Base-by-base conservation (phyloP, 2,797 vertebrate species). In the Otolemur crassicaudatus region DNA sequence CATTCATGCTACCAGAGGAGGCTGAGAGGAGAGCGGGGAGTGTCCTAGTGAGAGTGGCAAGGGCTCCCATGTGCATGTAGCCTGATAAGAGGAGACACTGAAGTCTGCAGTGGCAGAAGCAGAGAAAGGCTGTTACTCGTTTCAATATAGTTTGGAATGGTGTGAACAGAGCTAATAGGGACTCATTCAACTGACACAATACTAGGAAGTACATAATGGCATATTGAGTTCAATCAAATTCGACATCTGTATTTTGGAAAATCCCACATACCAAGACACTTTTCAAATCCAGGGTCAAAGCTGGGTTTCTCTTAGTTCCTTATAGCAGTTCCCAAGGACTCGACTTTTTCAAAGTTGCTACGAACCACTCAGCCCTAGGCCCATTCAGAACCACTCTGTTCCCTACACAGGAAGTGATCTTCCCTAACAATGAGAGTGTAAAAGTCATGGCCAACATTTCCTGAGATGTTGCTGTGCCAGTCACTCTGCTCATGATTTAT, bases 191-290 rank as follows among this genome's bases (percentile, higher is more conserved):
- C n/a, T 87, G 79, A 76, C n/a, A 65, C 67, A 83, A 20, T 75
- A 67, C 58, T 79, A 34, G 60, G 37, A 83, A 75, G 34, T 70
- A 79, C 49, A 29, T 25, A 16, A 63, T 75, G 63, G 60, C 56
- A 22, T 65, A 58, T 49, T 86, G 29, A 81, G 19, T 89, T 93
- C 83, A 95, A 46, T 67, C 61, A 70, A 75, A 46, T 23, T 94
- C 56, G 75, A 40, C 75, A 43, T 91, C 87, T 63, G 16, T 70
- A 19, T 72, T 94, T 86, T 65, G 49, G 87, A 89, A 91, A 95
- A 89, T 29, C 69, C 40, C 37, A 87, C 6, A 76, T 8, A 86
- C 11, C 2, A 3, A 80, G 73, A 20, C 37, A 34, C 63, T 86
- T 67, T 72, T 75, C 56, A 81, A 37, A 19, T 29, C 40, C 56